These are phyloP conservation scores for Psilopogon haemacephalus DNA, from an alignment of 2,113 vertebrate genomes.

Conservation along the genomic window DNA sequence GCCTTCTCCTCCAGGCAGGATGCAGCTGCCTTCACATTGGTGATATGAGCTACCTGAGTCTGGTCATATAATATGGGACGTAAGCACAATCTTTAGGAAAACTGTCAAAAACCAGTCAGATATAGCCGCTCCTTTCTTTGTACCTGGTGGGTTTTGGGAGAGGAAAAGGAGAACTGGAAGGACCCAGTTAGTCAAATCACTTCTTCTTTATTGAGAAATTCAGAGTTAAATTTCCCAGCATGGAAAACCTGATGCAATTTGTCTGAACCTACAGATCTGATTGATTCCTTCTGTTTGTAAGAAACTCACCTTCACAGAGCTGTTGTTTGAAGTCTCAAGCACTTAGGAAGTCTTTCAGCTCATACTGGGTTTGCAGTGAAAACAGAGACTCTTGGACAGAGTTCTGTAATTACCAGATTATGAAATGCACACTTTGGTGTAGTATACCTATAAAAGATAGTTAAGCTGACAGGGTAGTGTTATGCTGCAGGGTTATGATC, in stretches of 20 bases:
- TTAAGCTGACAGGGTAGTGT: neutral
- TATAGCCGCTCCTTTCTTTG: neutral
- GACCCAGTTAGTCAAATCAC: neutral
- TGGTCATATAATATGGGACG: neutral
- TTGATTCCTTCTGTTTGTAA: neutral
- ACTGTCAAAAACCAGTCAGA: neutral
- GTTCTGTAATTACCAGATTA: neutral
- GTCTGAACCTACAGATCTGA: neutral
- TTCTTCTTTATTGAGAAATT: neutral
- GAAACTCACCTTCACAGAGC: neutral
- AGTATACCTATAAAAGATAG: neutral
- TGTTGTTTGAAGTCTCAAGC: neutral
- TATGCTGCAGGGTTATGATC: neutral
- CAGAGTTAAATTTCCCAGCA: neutral
- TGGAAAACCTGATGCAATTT: neutral
- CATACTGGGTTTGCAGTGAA: neutral
- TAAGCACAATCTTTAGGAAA: accelerated
- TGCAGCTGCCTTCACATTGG: neutral
- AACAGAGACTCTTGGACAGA: neutral
- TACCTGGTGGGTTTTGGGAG: neutral
- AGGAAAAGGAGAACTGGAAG: neutral
- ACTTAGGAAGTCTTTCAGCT: neutral
- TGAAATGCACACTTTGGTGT: constrained; percentile 1
- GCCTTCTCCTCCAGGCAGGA: accelerated
- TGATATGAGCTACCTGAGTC: accelerated